These are phyloP conservation scores for Mythimna ferrago DNA, from an alignment of 2,888 invertebrate species.

Conservation along the genomic window DNA sequence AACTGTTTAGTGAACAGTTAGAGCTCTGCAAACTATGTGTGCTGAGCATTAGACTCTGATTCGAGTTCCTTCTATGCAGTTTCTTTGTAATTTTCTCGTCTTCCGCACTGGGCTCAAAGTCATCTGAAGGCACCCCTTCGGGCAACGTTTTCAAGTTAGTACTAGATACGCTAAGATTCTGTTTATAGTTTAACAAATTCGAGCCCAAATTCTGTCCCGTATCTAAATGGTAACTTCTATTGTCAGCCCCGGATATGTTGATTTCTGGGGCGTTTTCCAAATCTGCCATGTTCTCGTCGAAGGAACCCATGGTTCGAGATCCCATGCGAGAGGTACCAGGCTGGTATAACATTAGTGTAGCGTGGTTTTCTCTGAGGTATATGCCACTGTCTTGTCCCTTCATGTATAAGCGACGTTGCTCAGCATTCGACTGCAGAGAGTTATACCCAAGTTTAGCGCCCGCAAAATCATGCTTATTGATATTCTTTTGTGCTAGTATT, in stretches of 20 bases:
- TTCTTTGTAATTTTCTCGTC: constrained; percentile 86
- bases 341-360: constrained; percentile 87
- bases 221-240: constrained; percentile 73
- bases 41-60: constrained; percentile 91
- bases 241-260: constrained; percentile 79
- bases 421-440: constrained; percentile 78
- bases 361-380: constrained; percentile 87
- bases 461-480: constrained; percentile 77
- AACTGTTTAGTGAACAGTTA: constrained; percentile 86
- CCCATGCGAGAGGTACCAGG: constrained; percentile 84
- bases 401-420: constrained; percentile 84
- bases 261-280: constrained; percentile 83
- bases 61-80: constrained; percentile 91
- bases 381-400: constrained; percentile 89
- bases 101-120: constrained; percentile 88
- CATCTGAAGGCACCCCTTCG: constrained; percentile 93
- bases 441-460: constrained; percentile 81
- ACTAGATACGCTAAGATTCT: constrained; percentile 92
- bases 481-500: constrained; percentile 84
- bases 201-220: constrained; percentile 84
- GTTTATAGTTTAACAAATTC: constrained; percentile 91
- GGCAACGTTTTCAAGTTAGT: constrained; percentile 94
- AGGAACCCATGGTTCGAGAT: constrained; percentile 86
- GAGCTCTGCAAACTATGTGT: constrained; percentile 90
- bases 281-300: constrained; percentile 87